These are phyloP conservation scores for Bradynema listronoti DNA, from an alignment of 1,140 invertebrate genomes.

Conservation along the genomic window DNA sequence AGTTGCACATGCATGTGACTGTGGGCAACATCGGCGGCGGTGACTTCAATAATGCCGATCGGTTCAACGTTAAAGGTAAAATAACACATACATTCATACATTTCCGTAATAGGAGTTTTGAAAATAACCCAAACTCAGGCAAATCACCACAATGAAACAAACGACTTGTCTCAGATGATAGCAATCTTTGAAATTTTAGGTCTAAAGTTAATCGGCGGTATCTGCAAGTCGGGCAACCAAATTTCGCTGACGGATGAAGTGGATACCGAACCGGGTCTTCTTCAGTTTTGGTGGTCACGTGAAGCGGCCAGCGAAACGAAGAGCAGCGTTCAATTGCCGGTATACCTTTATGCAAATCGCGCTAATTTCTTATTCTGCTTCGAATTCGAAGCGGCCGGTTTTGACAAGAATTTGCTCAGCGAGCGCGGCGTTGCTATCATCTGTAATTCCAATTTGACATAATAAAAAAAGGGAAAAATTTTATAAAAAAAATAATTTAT, in stretches of 20 bases:
- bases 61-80: constrained; percentile 71
- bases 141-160: no score
- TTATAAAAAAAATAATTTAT: no score
- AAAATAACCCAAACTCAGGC: no score
- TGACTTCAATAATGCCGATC: constrained; percentile 64
- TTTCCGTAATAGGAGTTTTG: no score
- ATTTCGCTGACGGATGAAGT: constrained; percentile 35
- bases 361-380: constrained; percentile 89
- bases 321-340: constrained; percentile 71
- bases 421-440: constrained; percentile 82
- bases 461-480: no score
- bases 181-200: constrained; percentile 26
- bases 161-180: no score
- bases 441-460: background rate
- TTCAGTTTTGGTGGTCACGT: constrained; percentile 45
- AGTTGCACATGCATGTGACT: constrained; percentile 75
- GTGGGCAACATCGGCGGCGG: constrained; percentile 61
- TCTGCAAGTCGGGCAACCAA: constrained; percentile 18
- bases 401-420: constrained; percentile 82
- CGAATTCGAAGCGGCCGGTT: constrained; percentile 77
- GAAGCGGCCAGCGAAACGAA: constrained; percentile 39
- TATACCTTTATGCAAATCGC: constrained; percentile 91
- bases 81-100: background rate
- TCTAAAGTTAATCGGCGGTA: constrained; percentile 35
- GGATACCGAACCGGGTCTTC: constrained; percentile 21